These are phyloP conservation scores for Microchirus variegatus DNA, from an alignment of 2,797 vertebrate species.

Conservation along the genomic window DNA sequence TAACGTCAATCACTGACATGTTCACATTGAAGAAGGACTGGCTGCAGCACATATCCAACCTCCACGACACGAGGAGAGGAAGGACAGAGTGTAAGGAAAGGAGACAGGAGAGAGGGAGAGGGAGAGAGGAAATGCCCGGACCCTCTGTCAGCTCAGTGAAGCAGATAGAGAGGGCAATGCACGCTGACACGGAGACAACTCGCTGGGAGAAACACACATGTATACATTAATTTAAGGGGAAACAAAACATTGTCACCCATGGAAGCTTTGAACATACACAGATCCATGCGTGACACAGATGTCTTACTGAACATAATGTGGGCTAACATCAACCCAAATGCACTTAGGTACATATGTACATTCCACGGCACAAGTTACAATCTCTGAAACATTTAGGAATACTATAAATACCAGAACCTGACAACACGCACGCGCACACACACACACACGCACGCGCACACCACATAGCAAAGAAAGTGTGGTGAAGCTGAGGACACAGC, in stretches of 20 bases:
- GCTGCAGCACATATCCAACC: constrained; percentile 51
- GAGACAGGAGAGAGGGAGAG: constrained; percentile 19
- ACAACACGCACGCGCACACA: constrained; percentile 23
- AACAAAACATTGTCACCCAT: constrained; percentile 12
- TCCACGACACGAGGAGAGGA: constrained; percentile 40
- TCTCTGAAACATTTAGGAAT: constrained; percentile 51
- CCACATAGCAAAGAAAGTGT: constrained; percentile 32
- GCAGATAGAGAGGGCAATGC: constrained; percentile 58
- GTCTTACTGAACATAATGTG: constrained; percentile 20
- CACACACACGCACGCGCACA: constrained; percentile 28
- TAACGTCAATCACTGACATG: constrained; percentile 40
- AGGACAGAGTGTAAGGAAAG: constrained; percentile 10
- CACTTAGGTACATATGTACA: constrained; percentile 23
- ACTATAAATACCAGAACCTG: constrained; percentile 65
- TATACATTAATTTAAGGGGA: constrained; percentile 15
- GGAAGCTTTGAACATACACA: constrained; percentile 12
- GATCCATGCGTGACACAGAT: constrained; percentile 15
- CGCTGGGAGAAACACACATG: constrained; percentile 46
- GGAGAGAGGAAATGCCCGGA: constrained; percentile 43
- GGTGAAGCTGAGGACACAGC: constrained; percentile 71
- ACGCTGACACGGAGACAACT: constrained; percentile 62
- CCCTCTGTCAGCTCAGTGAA: constrained; percentile 73
- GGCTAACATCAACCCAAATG: constrained; percentile 28
- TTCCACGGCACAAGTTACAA: constrained; percentile 41
- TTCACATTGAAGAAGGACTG: constrained; percentile 31